These are phyloP conservation scores for Forbesichthys papilliferus DNA, from an alignment of 2,113 vertebrate species.

Conservation along the genomic window DNA sequence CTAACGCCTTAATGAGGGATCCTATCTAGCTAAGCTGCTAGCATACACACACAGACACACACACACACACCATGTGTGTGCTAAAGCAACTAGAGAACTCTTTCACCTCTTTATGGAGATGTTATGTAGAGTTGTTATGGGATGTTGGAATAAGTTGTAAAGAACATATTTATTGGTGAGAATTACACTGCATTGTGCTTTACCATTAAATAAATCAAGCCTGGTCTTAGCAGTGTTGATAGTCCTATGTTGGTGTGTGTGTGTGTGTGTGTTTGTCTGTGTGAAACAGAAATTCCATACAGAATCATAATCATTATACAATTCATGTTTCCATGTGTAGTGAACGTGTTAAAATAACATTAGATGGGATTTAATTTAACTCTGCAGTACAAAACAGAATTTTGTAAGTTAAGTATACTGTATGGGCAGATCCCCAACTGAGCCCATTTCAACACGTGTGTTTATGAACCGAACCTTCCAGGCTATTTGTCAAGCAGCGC, in stretches of 20 bases:
- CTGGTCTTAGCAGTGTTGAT: slow-evolving; percentile 1
- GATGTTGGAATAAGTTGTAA: no score
- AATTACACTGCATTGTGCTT: background rate
- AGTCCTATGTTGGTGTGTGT: background rate
- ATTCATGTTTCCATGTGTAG: no score
- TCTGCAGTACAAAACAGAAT: no score
- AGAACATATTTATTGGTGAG: background rate
- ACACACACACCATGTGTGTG: slow-evolving; percentile 10
- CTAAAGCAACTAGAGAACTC: background rate
- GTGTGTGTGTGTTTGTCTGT: slow-evolving; percentile 4
- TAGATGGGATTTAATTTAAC: no score
- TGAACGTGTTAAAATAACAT: no score
- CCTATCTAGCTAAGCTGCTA: slow-evolving; percentile 5
- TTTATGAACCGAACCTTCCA: slow-evolving; percentile 48
- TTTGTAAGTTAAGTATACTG: no score
- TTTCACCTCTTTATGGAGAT: no score
- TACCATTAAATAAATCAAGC: background rate
- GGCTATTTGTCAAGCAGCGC: slow-evolving; percentile 42
- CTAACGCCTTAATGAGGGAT: slow-evolving; percentile 29
- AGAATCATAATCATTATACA: no score
- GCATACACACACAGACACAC: background rate
- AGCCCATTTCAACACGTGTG: slow-evolving; percentile 56
- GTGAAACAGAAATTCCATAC: background rate
- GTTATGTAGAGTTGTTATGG: no score
- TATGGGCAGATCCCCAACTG: slow-evolving; percentile 1